Percentiles rank a stretch among this genome's conserved stretches.
Evolutionary conservation across 2,797 vertebrate genomes (phyloP).

Genomic region (Salarias fasciatus): DNA sequence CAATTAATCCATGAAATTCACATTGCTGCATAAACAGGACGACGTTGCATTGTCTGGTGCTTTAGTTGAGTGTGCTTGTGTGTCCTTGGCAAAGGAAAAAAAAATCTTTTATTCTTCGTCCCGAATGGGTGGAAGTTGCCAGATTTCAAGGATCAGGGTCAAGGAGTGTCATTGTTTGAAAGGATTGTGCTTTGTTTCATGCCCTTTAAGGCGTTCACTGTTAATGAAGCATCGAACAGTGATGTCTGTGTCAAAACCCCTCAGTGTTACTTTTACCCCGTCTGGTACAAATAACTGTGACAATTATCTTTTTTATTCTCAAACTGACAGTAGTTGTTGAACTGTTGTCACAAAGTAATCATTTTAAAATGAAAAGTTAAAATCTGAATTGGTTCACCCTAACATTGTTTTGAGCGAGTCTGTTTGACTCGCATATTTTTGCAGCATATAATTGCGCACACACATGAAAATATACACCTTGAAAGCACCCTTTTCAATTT

Average conservation of each 20-base stretch:
- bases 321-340: conserved; percentile 9
- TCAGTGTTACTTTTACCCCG: conserved; percentile 3
- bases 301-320: background rate
- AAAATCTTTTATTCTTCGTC: conserved; percentile 39
- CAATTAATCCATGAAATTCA: conserved; percentile 62
- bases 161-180: conserved; percentile 46
- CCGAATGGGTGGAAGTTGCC: conserved; percentile 41
- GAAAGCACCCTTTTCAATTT: conserved; percentile 12
- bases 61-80: conserved; percentile 34
- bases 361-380: conserved; percentile 11
- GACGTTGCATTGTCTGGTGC: conserved; percentile 56
- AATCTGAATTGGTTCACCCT: conserved; percentile 1
- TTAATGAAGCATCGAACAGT: conserved; percentile 42
- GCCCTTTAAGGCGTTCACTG: conserved; percentile 19
- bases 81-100: conserved; percentile 47
- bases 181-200: conserved; percentile 29
- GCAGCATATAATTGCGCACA: too few relatives aligned
- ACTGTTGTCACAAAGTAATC: background rate
- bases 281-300: background rate
- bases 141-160: conserved; percentile 57
- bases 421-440: background rate
- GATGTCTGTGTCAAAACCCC: conserved; percentile 6
- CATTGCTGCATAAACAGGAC: conserved; percentile 54
- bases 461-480: too few relatives aligned
- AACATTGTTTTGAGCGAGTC: conserved; percentile 28